Conservation (phyloP, 2,888 invertebrate species). For the Limulus polyphemus region DNA sequence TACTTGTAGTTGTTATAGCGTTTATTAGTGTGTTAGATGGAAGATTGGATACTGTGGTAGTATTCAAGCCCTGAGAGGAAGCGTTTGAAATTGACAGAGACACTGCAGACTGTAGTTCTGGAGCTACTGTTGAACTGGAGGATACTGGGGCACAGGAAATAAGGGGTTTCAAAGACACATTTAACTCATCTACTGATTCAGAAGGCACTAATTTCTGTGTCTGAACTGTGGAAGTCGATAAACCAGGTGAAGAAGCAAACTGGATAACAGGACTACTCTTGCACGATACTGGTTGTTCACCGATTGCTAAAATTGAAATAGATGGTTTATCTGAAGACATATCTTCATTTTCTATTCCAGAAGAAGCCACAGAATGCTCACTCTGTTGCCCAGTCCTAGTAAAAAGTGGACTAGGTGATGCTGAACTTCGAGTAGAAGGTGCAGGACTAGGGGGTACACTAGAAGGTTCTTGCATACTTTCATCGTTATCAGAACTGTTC, state of each 20-base stretch:
- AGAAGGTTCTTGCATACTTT: conserved; percentile 23
- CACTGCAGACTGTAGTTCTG: neutral
- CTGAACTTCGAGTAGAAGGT: conserved; percentile 6
- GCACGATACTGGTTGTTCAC: conserved; percentile 9
- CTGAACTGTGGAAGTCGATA: conserved; percentile 14
- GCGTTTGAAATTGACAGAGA: neutral
- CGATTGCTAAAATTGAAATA: no score
- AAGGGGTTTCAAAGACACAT: conserved; percentile 4
- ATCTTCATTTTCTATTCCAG: neutral
- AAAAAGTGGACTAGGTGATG: conserved; percentile 22
- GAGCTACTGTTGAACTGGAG: conserved; percentile 2
- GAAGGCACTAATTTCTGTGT: neutral
- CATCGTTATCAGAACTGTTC: conserved; percentile 50
- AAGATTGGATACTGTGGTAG: neutral
- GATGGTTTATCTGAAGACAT: neutral
- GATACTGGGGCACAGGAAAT: conserved; percentile 22
- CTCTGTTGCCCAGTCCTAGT: neutral
- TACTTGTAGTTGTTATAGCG: conserved; percentile 4
- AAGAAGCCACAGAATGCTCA: neutral
- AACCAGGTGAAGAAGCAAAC: conserved; percentile 14
- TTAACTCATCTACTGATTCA: no score
- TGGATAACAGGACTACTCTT: conserved; percentile 25
- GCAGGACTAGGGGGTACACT: conserved; percentile 28
- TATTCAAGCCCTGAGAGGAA: neutral
- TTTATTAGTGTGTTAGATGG: no score